These are phyloP conservation scores for Cosmopolites sordidus DNA, from an alignment of 2,888 invertebrate genomes.

Conservation along the genomic window DNA sequence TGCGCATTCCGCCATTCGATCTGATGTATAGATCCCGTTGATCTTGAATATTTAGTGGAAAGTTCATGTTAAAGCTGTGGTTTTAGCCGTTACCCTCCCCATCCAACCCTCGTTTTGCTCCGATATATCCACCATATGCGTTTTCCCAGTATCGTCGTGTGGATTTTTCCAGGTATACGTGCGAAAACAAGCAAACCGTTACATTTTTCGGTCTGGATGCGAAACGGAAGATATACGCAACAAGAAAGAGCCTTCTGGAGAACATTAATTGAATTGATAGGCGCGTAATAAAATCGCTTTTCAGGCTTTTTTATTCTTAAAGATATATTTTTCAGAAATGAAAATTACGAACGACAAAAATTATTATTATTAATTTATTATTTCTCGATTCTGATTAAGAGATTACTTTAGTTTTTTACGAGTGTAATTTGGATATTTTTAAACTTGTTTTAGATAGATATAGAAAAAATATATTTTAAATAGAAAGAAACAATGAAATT, in stretches of 20 bases:
- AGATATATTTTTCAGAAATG: no score
- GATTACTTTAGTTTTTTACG: no score
- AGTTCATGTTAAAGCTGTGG: conserved; percentile 29
- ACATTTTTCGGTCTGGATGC: conserved; percentile 16
- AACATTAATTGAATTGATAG: conserved; percentile 13
- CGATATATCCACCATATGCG: conserved; percentile 27
- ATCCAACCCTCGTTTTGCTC: conserved; percentile 22
- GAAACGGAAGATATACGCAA: not conserved
- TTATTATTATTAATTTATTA: no score
- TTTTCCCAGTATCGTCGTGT: conserved; percentile 27
- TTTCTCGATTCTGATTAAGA: no score
- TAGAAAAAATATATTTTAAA: no score
- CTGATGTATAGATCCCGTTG: conserved; percentile 29
- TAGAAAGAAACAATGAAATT: no score
- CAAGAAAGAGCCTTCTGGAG: conserved; percentile 4
- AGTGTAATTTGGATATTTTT: no score
- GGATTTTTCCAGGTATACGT: conserved; percentile 28
- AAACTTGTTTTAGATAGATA: no score
- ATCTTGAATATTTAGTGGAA: conserved; percentile 29
- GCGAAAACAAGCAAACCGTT: conserved; percentile 23
- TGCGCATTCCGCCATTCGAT: conserved; percentile 26
- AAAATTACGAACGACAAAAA: no score
- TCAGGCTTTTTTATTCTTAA: no score
- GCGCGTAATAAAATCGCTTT: no score
- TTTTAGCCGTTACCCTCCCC: conserved; percentile 27